phyloP scores from a whole-genome alignment of 2,888 invertebrate genomes.

The Pandemis corylana region DNA sequence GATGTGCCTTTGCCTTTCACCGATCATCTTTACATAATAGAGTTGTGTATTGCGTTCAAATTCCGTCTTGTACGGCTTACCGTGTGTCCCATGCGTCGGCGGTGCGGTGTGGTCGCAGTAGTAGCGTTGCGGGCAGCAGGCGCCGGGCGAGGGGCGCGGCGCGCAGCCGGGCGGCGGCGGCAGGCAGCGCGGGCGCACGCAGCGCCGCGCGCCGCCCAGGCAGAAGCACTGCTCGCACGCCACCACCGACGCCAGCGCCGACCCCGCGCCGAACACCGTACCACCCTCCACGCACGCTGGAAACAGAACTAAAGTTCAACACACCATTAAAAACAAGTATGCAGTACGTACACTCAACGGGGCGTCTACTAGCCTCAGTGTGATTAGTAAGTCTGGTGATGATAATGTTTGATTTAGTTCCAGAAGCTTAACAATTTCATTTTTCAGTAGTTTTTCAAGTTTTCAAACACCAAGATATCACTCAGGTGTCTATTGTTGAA shows the following conservation, averaged over 20 bases:
- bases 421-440: no score
- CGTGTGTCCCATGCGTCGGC: conserved; percentile 54
- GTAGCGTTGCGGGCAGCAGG: conserved; percentile 93
- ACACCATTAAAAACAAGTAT: background rate
- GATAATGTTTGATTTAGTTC: no score
- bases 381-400: no score
- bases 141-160: conserved; percentile 86
- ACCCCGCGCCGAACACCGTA: conserved; percentile 90
- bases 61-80: conserved; percentile 44
- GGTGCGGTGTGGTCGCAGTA: conserved; percentile 80
- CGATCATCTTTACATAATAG: no score
- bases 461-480: no score
- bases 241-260: conserved; percentile 91
- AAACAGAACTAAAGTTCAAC: conserved; percentile 44
- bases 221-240: conserved; percentile 96
- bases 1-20: no score
- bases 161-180: conserved; percentile 89
- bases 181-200: conserved; percentile 92
- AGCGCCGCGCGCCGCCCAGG: conserved; percentile 88
- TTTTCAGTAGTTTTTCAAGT: no score
- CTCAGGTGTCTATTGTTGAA: no score
- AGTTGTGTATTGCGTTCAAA: no score
- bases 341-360: background rate
- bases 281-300: conserved; percentile 90
- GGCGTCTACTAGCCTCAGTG: no score